Percentiles rank a stretch among this genome's conserved stretches.
These are phyloP conservation scores for Takifugu ocellatus DNA, from an alignment of 2,797 vertebrate genomes.

Conservation along the genomic window DNA sequence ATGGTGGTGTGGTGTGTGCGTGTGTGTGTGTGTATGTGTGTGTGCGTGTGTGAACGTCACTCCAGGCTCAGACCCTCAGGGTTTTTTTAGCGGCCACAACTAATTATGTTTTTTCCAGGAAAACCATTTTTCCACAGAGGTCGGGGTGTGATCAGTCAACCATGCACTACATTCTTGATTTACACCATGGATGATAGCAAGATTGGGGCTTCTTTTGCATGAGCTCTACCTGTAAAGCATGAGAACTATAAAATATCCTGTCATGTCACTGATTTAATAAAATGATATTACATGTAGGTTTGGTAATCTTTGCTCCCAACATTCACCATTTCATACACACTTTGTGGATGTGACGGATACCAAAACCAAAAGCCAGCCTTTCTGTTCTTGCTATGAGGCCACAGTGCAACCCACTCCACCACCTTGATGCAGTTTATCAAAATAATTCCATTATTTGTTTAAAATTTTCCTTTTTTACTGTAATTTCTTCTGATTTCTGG, in stretches of 20 bases:
- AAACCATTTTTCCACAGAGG: conserved; percentile 21
- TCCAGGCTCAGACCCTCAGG: conserved; percentile 5
- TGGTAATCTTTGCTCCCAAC: conserved; percentile 18
- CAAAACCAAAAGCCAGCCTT: no score
- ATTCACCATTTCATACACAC: background rate
- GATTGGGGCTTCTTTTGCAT: conserved; percentile 35
- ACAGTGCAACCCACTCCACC: no score
- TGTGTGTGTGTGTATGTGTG: background rate
- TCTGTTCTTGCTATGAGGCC: no score
- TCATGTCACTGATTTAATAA: conserved; percentile 47
- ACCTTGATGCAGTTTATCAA: no score
- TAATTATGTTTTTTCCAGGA: conserved; percentile 6
- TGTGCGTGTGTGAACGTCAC: conserved; percentile 1
- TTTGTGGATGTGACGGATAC: no score
- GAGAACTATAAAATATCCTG: conserved; percentile 39
- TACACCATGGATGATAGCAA: background rate
- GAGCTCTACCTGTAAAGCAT: conserved; percentile 52
- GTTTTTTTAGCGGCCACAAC: conserved; percentile 5
- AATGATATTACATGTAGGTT: conserved; percentile 22
- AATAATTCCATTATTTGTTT: no score
- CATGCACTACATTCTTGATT: conserved; percentile 19
- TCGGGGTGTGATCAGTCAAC: conserved; percentile 4
- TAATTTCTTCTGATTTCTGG: no score
- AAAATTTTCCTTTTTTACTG: no score
- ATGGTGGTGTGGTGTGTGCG: conserved; percentile 8